Conservation (phyloP, 2,113 vertebrate genomes). For the Cheilinus undulatus region DNA sequence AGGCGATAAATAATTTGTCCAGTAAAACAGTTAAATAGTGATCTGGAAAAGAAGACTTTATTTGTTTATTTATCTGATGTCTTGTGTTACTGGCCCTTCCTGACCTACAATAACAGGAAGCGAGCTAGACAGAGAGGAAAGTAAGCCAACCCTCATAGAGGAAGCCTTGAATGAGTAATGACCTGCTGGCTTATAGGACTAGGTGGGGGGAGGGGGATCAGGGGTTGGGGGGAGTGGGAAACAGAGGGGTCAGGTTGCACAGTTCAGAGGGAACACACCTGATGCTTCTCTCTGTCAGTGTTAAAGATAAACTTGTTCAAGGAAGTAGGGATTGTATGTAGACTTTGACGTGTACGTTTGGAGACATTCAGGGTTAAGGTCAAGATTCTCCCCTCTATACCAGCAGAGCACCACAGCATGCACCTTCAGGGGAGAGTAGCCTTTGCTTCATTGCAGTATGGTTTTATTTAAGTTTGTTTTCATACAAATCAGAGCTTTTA, state of each 20-base stretch:
- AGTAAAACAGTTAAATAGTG: neutral
- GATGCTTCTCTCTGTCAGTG: conserved; percentile 21
- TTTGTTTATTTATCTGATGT: conserved; percentile 9
- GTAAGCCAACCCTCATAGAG: conserved; percentile 67
- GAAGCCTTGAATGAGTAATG: conserved; percentile 79
- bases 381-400: neutral
- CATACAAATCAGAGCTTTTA: too few species aligned
- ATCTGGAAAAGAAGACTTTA: conserved; percentile 17
- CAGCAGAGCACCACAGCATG: neutral
- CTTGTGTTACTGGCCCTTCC: conserved; percentile 20
- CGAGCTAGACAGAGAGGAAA: conserved; percentile 32
- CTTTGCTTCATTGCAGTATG: neutral
- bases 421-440: neutral
- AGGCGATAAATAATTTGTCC: neutral
- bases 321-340: neutral
- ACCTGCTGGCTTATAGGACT: conserved; percentile 39
- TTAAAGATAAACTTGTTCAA: conserved; percentile 8
- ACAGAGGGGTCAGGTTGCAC: conserved; percentile 54
- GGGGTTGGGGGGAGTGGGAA: conserved; percentile 34
- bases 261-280: conserved; percentile 45
- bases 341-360: neutral
- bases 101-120: conserved; percentile 69
- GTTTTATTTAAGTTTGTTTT: too few species aligned
- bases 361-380: neutral
- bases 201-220: conserved; percentile 27